Evolutionary conservation across 2,888 invertebrate species (phyloP), one percentile per base, ranked within the genome.

Genomic region (Melipona beecheii): DNA sequence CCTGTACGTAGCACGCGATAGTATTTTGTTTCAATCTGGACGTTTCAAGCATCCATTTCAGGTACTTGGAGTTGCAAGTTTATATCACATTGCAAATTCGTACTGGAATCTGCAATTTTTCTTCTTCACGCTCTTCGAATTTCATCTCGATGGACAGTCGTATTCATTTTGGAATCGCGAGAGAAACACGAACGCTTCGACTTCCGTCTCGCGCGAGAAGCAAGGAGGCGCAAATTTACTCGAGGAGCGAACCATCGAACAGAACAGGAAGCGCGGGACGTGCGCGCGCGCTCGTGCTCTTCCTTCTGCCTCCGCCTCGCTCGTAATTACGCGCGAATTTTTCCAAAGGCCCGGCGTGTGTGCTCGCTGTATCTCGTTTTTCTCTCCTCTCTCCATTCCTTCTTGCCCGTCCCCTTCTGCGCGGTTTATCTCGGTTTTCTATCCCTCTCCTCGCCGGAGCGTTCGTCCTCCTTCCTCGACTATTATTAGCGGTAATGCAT

Each of bases 401-500:
- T 24, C 24, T 74, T 58, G 62, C 31, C 50, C 75, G 80, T 75
- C 65, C 2, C 5, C 68, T 43, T 43, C 43, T 43, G 43, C 43
- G 9, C 43, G 43, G 52, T 81, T 84, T 75, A 77, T 77, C 80
- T 68, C 66, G 27, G 66, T 74, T 69, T 43, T 75, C 77, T 80
- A 79, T 81, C 78, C 81, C 85, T 74, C 75, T 83, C 74, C 74
- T 83, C 69, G 76, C 71, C 80, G 64, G 43, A 65, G 73, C 74
- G 65, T 64, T 64, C 58, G 9, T 80, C 52, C 73, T 81, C 75
- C 68, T 78, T 72, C 81, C 81, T 77, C 85, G 87, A 91, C 88
- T 90, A 91, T 92, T 92, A 91, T 92, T 91, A 92, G 90, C 90
- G 88, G 90, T 92, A 92, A 92, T 92, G 91, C 91, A 92, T 92